Evolutionary conservation across 2,888 invertebrate species (phyloP).

Genomic region (Drosophila mimica): DNA sequence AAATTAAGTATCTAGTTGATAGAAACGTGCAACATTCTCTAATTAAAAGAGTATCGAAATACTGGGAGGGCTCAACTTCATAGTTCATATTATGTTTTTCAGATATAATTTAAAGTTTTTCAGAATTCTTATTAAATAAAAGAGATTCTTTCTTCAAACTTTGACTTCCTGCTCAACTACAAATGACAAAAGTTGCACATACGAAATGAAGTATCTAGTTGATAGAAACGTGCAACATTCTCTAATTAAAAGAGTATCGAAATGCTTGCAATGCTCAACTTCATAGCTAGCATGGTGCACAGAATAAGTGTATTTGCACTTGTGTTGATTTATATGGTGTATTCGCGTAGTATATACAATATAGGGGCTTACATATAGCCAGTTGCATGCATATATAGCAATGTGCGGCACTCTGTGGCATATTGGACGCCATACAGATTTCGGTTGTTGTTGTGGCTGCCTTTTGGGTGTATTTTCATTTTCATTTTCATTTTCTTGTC

Average conservation of each 20-base stretch:
- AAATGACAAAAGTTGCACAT: not conserved
- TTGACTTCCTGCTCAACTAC: not conserved
- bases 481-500: conserved; percentile 57
- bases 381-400: conserved; percentile 35
- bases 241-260: conserved; percentile 11
- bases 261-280: conserved; percentile 38
- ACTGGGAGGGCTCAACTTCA: conserved; percentile 46
- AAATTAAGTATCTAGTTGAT: not conserved
- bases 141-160: not conserved
- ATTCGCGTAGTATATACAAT: conserved; percentile 38
- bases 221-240: not conserved
- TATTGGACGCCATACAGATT: conserved; percentile 64
- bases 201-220: not conserved
- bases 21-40: not conserved
- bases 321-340: conserved; percentile 68
- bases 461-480: conserved; percentile 50
- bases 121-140: not conserved
- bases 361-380: conserved; percentile 38
- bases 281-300: conserved; percentile 47
- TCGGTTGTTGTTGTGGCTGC: conserved; percentile 58
- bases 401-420: conserved; percentile 49
- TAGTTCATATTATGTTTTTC: conserved; percentile 22
- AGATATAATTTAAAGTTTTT: too few relatives aligned
- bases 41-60: conserved; percentile 21
- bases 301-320: conserved; percentile 61